Conservation (phyloP, 1,140 invertebrate species). For the Gerris buenoi region DNA sequence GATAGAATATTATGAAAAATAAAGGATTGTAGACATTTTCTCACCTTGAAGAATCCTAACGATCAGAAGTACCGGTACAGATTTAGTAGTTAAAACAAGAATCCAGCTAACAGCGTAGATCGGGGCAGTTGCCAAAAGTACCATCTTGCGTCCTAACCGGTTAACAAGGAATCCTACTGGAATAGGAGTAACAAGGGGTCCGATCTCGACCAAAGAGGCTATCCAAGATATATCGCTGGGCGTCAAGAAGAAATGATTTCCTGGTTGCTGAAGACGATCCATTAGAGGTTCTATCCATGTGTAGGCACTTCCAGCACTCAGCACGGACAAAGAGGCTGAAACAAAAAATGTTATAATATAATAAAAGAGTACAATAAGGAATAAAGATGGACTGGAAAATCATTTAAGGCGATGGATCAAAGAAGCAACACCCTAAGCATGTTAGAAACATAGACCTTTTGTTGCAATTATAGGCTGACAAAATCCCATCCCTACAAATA, state of each 20-base stretch:
- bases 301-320: constrained; percentile 28
- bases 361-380: too few relatives aligned
- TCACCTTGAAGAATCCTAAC: constrained; percentile 36
- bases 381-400: too few relatives aligned
- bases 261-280: constrained; percentile 31
- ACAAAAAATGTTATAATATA: too few relatives aligned
- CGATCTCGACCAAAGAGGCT: constrained; percentile 29
- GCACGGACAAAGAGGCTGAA: constrained; percentile 28
- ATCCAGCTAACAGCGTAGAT: constrained; percentile 62
- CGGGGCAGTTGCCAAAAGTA: constrained; percentile 47
- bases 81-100: constrained; percentile 45
- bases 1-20: too few relatives aligned
- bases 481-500: too few relatives aligned
- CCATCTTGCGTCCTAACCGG: constrained; percentile 51
- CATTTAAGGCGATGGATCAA: too few relatives aligned
- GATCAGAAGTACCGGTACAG: constrained; percentile 25
- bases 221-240: constrained; percentile 46
- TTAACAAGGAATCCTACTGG: constrained; percentile 42
- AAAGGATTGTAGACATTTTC: too few relatives aligned
- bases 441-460: too few relatives aligned
- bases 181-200: constrained; percentile 9
- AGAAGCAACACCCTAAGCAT: too few relatives aligned
- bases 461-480: too few relatives aligned
- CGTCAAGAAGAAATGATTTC: constrained; percentile 36
- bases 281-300: constrained; percentile 44